Evolutionary conservation across 2,113 vertebrate genomes (phyloP).

Genomic region (Lipophrys pholis): DNA sequence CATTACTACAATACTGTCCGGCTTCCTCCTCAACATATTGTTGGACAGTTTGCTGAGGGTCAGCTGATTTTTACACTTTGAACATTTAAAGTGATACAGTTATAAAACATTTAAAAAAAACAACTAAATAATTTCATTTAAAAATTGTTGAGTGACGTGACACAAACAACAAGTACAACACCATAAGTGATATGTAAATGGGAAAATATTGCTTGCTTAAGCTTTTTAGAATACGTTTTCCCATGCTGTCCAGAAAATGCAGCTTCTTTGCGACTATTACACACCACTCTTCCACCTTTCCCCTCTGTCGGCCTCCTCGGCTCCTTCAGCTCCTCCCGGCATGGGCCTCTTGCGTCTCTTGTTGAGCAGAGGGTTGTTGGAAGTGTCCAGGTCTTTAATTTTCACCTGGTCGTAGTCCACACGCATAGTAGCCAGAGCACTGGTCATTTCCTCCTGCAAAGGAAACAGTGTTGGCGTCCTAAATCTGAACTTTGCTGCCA

Average conservation of each 20-base stretch:
- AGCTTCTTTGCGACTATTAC: slow-evolving; percentile 35
- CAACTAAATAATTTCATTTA: slow-evolving; percentile 24
- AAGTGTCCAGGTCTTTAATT: slow-evolving; percentile 96
- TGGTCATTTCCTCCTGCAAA: slow-evolving; percentile 77
- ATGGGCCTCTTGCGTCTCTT: slow-evolving; percentile 93
- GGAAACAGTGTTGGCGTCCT: not conserved
- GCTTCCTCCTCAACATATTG: no score
- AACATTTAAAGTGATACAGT: not conserved
- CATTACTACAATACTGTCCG: no score
- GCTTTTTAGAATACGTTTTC: slow-evolving; percentile 17
- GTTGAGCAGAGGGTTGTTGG: slow-evolving; percentile 94
- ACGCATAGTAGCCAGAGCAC: slow-evolving; percentile 80
- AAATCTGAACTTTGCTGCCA: slow-evolving; percentile 32
- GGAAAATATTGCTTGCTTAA: slow-evolving; percentile 35
- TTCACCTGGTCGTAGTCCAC: slow-evolving; percentile 98
- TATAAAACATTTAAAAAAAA: slow-evolving; percentile 46
- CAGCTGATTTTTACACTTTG: not conserved
- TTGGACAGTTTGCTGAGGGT: not conserved
- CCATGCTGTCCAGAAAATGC: slow-evolving; percentile 42
- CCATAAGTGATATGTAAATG: slow-evolving; percentile 13
- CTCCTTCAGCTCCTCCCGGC: slow-evolving; percentile 53
- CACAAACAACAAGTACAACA: slow-evolving; percentile 29
- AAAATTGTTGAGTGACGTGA: slow-evolving; percentile 21
- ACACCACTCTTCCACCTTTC: slow-evolving; percentile 24
- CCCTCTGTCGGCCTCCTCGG: slow-evolving; percentile 42